phyloP scores from a whole-genome alignment of 1,140 invertebrate species.

The Hypothenemus hampei region DNA sequence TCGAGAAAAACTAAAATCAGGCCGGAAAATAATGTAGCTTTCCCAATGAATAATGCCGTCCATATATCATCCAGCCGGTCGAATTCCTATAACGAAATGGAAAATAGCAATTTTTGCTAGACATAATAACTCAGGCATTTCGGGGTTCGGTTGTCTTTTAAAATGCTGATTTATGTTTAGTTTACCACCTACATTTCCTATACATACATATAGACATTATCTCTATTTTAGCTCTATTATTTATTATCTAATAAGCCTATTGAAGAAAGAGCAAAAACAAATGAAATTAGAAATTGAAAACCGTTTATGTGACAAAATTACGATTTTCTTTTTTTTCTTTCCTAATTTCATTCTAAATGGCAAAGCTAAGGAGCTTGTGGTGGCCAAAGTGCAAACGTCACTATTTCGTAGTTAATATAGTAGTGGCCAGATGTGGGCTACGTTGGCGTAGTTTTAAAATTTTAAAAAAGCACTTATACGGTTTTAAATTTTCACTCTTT shows the following conservation, averaged over 20 bases:
- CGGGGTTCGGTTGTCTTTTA: conserved; percentile 26
- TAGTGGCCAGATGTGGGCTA: not conserved
- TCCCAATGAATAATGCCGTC: conserved; percentile 24
- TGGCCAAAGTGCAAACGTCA: too few relatives aligned
- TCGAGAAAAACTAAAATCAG: conserved; percentile 26
- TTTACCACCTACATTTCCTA: conserved; percentile 27
- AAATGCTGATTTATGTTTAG: conserved; percentile 29
- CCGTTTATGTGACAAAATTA: not conserved
- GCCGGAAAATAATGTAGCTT: conserved; percentile 26
- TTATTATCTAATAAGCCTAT: conserved; percentile 6
- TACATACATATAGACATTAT: too few relatives aligned
- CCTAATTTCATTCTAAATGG: not conserved
- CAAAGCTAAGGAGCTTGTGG: not conserved
- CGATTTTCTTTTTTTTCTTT: not conserved
- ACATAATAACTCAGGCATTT: conserved; percentile 28
- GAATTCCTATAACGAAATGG: conserved; percentile 28
- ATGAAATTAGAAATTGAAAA: not conserved
- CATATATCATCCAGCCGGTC: conserved; percentile 22
- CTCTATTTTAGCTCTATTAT: conserved; percentile 11
- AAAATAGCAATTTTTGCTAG: conserved; percentile 31
- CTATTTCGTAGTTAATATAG: not conserved
- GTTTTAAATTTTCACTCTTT: not conserved
- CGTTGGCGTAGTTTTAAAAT: not conserved
- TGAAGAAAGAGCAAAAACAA: not conserved
- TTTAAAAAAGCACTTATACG: not conserved